Conservation (phyloP, 2,888 invertebrate species). For the Pollenia angustigena region DNA sequence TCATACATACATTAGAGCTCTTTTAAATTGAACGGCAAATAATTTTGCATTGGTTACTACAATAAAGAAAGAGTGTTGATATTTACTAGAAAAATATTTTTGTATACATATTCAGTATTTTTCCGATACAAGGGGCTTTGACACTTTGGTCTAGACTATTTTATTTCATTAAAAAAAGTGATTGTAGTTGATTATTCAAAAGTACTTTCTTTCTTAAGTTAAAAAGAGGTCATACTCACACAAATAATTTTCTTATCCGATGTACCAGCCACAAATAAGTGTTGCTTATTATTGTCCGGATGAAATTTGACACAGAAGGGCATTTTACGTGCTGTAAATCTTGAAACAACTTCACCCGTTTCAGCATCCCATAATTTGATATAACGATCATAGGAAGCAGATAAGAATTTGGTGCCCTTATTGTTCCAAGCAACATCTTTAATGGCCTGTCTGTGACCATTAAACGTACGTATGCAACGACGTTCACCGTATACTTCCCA, state of each 20-base stretch:
- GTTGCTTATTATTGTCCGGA: slow-evolving; percentile 98
- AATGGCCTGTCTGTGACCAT: slow-evolving; percentile 98
- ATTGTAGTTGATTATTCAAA: background rate
- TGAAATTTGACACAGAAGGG: slow-evolving; percentile 99
- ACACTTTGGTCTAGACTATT: too few species aligned
- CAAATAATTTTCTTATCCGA: slow-evolving; percentile 99
- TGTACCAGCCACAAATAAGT: slow-evolving; percentile 98
- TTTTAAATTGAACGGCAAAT: too few species aligned
- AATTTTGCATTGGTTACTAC: too few species aligned
- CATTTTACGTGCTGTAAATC: slow-evolving; percentile 98
- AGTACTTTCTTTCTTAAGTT: background rate
- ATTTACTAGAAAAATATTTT: too few species aligned
- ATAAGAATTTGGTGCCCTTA: slow-evolving; percentile 95
- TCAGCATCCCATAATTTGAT: slow-evolving; percentile 99
- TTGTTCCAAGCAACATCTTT: slow-evolving; percentile 98
- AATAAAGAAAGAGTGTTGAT: too few species aligned
- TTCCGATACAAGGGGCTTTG: too few species aligned
- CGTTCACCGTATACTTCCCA: slow-evolving; percentile 99
- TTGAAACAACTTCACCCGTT: slow-evolving; percentile 92
- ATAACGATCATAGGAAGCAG: slow-evolving; percentile 98
- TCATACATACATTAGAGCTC: too few species aligned
- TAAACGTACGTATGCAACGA: slow-evolving; percentile 96
- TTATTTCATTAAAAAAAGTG: too few species aligned
- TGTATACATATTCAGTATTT: too few species aligned
- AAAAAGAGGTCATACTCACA: slow-evolving; percentile 86